Base-by-base conservation (phyloP, 1,140 invertebrate genomes). In the Cataglyphis hispanica region DNA sequence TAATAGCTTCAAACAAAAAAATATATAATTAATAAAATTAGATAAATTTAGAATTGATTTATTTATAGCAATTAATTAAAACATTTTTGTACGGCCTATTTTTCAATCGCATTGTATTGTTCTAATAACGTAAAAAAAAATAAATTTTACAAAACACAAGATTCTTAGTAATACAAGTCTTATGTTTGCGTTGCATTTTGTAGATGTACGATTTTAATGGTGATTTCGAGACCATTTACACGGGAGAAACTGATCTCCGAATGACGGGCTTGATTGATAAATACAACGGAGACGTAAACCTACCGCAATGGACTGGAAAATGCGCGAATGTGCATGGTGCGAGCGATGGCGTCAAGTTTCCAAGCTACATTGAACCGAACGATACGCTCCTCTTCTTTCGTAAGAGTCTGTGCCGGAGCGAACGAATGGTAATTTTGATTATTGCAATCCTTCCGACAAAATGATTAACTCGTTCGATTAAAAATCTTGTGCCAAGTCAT, bases 171-270 rank as follows among this genome's bases (percentile, higher is more conserved):
- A 56, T 63, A 64, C 16, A 76, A n/a, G 34, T 25, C 11, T 37
- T 16, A 13, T 4, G 2, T 67, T 80, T 25, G 8, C 3, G 3
- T 25, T 56, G 22, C 85, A 87, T 84, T 85, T 94, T 94, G 31
- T 94, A 98, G 97, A 98, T 98, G 98, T 98, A 98, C 91, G 97
- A 98, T 87, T 98, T 98, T 85, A 95, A 96, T 13, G 97, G 97
- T 1, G 98, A 98, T 91, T 97, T 95, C 80, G 97, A 97, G 91
- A 98, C 97, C 0, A 96, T 98, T 66, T 98, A 96, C 93, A 98
- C 97, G 0, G 98, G 98, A 2, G 96, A 96, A 69, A 94, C 94
- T 0, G 96, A 98, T 87, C 91, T 96, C 10, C 91, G 93, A 34
- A 84, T 95, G 46, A 96, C 97, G 10, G 97, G 98, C 2, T 94